These are phyloP conservation scores for Hemibagrus guttatus DNA, from an alignment of 2,797 vertebrate species.

Conservation along the genomic window DNA sequence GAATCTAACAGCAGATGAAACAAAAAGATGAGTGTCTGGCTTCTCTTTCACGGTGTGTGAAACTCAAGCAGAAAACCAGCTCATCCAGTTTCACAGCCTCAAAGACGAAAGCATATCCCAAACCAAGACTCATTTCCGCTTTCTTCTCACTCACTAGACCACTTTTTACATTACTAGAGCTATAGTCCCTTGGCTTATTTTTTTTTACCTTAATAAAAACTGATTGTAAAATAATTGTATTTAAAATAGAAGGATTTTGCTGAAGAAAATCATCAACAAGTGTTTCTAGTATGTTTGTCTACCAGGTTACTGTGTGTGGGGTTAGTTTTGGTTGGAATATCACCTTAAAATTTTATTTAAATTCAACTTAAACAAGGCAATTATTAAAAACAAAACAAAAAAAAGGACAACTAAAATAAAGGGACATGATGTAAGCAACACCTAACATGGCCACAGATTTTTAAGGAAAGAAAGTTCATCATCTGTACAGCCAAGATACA, in stretches of 20 bases:
- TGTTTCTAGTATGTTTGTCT: neutral
- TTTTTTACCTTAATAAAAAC: neutral
- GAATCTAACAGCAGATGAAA: neutral
- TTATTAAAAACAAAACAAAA: neutral
- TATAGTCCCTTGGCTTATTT: too few species aligned
- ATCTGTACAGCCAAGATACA: neutral
- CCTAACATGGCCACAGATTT: neutral
- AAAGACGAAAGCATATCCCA: neutral
- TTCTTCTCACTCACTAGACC: neutral
- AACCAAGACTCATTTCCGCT: neutral
- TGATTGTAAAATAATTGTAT: neutral
- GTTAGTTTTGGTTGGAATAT: neutral
- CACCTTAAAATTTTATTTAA: neutral
- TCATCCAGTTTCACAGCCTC: slow-evolving; percentile 63
- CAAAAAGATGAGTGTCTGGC: neutral
- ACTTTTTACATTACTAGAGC: neutral
- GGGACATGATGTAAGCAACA: neutral
- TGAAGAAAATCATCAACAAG: neutral
- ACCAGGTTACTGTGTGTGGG: neutral
- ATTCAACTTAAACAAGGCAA: neutral
- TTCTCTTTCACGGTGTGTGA: slow-evolving; percentile 51
- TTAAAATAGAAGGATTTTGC: neutral
- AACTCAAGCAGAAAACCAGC: slow-evolving; percentile 67
- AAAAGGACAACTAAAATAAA: neutral
- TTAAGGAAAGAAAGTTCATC: neutral